These are phyloP conservation scores for Lepidurus apus DNA, from an alignment of 1,140 invertebrate species.

Conservation along the genomic window DNA sequence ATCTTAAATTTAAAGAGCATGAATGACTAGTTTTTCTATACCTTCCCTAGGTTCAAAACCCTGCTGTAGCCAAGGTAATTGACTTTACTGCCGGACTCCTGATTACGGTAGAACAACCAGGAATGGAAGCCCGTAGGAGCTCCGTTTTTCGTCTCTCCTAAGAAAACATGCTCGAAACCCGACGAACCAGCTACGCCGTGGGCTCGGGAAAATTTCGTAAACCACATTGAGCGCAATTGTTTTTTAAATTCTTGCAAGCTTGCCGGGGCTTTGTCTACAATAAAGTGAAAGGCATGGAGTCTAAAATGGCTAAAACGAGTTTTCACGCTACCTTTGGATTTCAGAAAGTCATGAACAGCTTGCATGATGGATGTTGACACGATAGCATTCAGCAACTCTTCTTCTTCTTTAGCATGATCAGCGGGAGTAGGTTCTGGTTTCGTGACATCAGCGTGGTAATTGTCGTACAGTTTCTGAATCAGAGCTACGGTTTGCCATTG, in stretches of 20 bases:
- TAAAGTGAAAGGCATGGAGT: neutral
- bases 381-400: slow-evolving; percentile 65
- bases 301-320: neutral
- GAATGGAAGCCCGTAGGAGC: slow-evolving; percentile 69
- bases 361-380: slow-evolving; percentile 67
- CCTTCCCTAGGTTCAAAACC: slow-evolving; percentile 25
- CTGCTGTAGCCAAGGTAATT: slow-evolving; percentile 43
- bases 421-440: slow-evolving; percentile 57
- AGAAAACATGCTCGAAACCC: slow-evolving; percentile 81
- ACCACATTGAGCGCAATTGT: slow-evolving; percentile 38
- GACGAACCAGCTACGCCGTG: slow-evolving; percentile 69
- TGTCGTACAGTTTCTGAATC: slow-evolving; percentile 37
- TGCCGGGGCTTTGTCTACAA: slow-evolving; percentile 10
- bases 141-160: slow-evolving; percentile 70
- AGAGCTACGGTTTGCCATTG: slow-evolving; percentile 32
- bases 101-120: slow-evolving; percentile 27
- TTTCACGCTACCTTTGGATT: slow-evolving; percentile 55
- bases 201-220: slow-evolving; percentile 65
- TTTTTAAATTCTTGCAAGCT: slow-evolving; percentile 32
- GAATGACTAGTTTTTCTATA: neutral
- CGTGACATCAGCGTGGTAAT: slow-evolving; percentile 51
- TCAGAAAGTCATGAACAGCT: slow-evolving; percentile 63
- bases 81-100: slow-evolving; percentile 43
- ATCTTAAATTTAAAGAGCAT: neutral
- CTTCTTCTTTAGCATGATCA: slow-evolving; percentile 55